Base-by-base conservation (phyloP, 2,113 vertebrate genomes). In the Elephas maximus region DNA sequence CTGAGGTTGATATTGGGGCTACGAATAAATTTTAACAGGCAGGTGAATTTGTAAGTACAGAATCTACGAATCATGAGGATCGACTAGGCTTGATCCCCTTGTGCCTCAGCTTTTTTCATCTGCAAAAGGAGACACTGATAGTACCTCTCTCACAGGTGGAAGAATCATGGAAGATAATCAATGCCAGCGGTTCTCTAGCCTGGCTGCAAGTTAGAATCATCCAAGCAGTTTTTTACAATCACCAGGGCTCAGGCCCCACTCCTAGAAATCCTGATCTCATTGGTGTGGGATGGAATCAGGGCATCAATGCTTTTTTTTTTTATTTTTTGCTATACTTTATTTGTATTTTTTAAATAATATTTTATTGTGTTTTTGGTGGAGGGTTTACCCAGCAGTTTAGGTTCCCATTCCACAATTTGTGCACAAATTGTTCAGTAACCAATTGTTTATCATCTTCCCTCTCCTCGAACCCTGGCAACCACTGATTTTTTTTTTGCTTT, bases 211-310 rank as follows among this genome's bases (percentile, higher is more conserved):
- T 60, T 57, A 67, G 41, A 96, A 48, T 93, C 76, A 57, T 21
- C 30, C 0, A 23, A 48, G 14, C 73, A 84, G 67, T 53, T 93
- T 53, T 88, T 82, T 21, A 83, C 92, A 82, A 8, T 51, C 30
- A 48, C 87, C 23, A n/a, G 15, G 51, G n/a, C 41, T 80, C 63
- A 41, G n/a, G 26, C 21, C 45, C 2, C 53, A 11, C 3, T 44
- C 37, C 81, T 88, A 74, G n/a, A 91, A 84, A 93, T 78, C 62
- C 86, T 78, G 26, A 78, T 65, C 65, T 88, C 21, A 8, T 77
- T 73, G 60, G n/a, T 86, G 81, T 94, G 10, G 71, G n/a, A 8
- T 91, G 28, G 33, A 94, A 91, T 91, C 2, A 6, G 26, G 28
- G 8, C 26, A 76, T 67, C 65, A 65, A 2, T 80, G 45, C 44